Base-by-base conservation (phyloP, 2,888 invertebrate genomes). In the Lydus trimaculatus region DNA sequence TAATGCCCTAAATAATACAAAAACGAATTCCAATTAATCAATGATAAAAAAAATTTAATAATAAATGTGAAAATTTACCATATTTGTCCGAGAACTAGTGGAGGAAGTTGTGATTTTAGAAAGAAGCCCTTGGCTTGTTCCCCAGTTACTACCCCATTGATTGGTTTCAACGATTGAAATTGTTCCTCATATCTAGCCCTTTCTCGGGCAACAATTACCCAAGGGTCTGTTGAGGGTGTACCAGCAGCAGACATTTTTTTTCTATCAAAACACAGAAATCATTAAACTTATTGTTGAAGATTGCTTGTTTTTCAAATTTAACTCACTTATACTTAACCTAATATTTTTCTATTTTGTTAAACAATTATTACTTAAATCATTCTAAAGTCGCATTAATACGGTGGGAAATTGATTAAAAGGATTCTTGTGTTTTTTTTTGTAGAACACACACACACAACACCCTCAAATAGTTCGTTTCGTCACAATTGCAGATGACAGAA, bases 81-180 rank as follows among this genome's bases (percentile, higher is more conserved):
- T 85, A 99, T 98, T 84, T 97, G 94, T 4, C 98, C 98, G 58
- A 99, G 88, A 64, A 96, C 87, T 3, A 91, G 88, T 0, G 97
- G 95, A 7, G 97, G 95, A 72, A 99, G 88, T 81, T 97, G 96
- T 0, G 98, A 97, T 87, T 92, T 87, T 72, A 99, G 86, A 82
- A 99, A 92, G 83, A 99, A 96, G 63, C 94, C 91, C 85, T 98
- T 96, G 0, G 98, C 99, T 82, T 97, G 96, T 66, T 93, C 94
- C 0, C 97, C 98, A 20, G 95, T 96, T 15, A 99, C 91, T 78
- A 93, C 90, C 2, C 97, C 98, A 84, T 92, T 93, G 43, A 91
- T 87, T 0, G 98, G 98, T 63, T 94, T 94, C 8, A 98, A 88
- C 70, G 93, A 90, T 66, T 91, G 91, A 85, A 99, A 99, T 86